phyloP scores from a whole-genome alignment of 2,888 invertebrate genomes.

The Cheiracanthium punctorium region DNA sequence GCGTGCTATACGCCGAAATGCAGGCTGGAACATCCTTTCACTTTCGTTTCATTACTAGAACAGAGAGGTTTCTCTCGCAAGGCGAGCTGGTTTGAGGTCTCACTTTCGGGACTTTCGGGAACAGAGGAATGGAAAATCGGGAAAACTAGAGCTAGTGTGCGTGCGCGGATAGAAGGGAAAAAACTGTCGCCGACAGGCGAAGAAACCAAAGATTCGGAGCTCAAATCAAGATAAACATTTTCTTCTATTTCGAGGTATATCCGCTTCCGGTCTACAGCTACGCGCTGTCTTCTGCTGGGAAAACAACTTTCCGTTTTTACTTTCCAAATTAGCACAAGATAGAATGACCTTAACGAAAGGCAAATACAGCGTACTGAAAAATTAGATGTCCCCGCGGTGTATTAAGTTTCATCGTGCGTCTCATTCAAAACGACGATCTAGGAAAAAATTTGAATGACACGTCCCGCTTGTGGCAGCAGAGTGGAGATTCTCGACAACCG shows the following conservation, averaged over 20 bases:
- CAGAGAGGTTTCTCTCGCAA: no score
- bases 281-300: not conserved
- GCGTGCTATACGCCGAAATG: no score
- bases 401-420: no score
- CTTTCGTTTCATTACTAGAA: no score
- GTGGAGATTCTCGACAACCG: no score
- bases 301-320: not conserved
- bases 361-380: not conserved
- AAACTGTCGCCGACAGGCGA: not conserved
- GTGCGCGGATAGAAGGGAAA: not conserved
- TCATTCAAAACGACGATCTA: no score
- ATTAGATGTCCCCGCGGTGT: no score
- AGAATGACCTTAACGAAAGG: not conserved
- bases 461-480: no score
- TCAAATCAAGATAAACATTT: conserved; percentile 15
- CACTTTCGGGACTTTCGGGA: no score
- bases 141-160: not conserved
- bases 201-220: not conserved
- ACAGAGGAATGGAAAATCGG: not conserved
- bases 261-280: conserved; percentile 15
- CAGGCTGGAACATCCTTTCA: no score
- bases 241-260: conserved; percentile 17
- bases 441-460: no score
- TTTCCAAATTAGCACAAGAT: not conserved
- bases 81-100: no score